phyloP scores from a whole-genome alignment of 2,113 vertebrate genomes.

The Probosciger aterrimus region DNA sequence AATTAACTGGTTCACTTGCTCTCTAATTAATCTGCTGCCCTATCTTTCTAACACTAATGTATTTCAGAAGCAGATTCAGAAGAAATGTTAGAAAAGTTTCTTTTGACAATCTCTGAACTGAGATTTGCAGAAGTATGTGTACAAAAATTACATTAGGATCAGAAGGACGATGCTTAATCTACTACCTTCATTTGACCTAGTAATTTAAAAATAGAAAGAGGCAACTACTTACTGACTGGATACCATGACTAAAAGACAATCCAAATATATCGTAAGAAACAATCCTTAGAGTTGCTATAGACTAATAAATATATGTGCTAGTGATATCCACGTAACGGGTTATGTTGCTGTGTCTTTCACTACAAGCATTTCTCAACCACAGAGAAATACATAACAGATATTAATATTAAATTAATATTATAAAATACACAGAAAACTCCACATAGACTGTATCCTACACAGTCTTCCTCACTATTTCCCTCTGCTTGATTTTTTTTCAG shows the following conservation, averaged over 20 bases:
- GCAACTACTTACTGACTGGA: not conserved
- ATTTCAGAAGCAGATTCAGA: constrained; percentile 34
- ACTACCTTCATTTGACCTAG: not conserved
- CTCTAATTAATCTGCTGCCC: constrained; percentile 68
- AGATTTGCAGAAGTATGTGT: not conserved
- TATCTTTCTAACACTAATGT: constrained; percentile 48
- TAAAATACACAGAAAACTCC: not conserved
- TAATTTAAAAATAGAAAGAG: not conserved
- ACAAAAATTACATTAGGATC: not conserved
- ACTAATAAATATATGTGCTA: not conserved
- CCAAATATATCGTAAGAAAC: not conserved
- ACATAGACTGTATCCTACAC: not conserved
- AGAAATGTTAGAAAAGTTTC: constrained; percentile 26
- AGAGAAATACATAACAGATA: not conserved
- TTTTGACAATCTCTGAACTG: not conserved
- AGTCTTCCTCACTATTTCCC: not conserved
- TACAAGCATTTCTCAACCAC: not conserved
- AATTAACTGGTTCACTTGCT: constrained; percentile 71
- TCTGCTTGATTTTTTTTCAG: not conserved
- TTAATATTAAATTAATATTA: not conserved
- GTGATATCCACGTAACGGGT: not conserved
- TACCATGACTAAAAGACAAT: not conserved
- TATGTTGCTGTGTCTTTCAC: not conserved
- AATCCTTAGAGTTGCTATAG: not conserved
- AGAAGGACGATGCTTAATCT: not conserved